Evolutionary conservation across 1,140 invertebrate species (phyloP), one percentile per base, ranked within the genome.

Genomic region (Drosophila equinoxialis): DNA sequence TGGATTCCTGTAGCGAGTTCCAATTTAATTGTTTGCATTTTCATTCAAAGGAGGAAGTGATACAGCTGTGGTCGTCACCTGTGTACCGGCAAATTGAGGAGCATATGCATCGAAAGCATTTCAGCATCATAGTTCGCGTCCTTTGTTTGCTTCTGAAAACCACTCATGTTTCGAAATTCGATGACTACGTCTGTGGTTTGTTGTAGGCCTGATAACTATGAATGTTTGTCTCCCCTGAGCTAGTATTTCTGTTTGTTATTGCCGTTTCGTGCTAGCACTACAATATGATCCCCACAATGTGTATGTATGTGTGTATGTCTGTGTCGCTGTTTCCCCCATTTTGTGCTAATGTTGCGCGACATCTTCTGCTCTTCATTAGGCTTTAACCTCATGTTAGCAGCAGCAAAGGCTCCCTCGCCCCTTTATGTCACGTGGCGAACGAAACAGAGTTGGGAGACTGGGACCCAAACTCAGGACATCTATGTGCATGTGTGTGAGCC

Each of bases 361-460:
- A 64, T 75, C 62, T 73, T 79, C 55, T 77, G 66, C 68, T 79
- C 65, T 61, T 65, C 77, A 74, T 74, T 80, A 69, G 74, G 61
- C 69, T 73, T 39, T 55, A 48, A 61, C 60, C 51, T 77, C 23
- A 58, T 14, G 41, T 17, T 72, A 51, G 42, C 69, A 54, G 11
- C 61, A 61, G 17, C 48, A 58, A 41, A 61, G 57, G 26, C 62
- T 61, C 35, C 33, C 75, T 39, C 45, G 8, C 45, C 11, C 55
- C 26, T 39, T 54, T 70, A 23, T 39, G 51, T 33, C 66, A 63
- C 30, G 62, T 71, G 63, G 77, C 65, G 66, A 73, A 77, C 64
- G 68, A 60, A 62, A 37, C 37, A 30, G 30, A 30, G 6, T 6
- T 30, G 30, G 30, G 58, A 20, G 45, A 51, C 45, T 23, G 45